phyloP scores from a whole-genome alignment of 2,113 vertebrate genomes.

The Agelaius tricolor region DNA sequence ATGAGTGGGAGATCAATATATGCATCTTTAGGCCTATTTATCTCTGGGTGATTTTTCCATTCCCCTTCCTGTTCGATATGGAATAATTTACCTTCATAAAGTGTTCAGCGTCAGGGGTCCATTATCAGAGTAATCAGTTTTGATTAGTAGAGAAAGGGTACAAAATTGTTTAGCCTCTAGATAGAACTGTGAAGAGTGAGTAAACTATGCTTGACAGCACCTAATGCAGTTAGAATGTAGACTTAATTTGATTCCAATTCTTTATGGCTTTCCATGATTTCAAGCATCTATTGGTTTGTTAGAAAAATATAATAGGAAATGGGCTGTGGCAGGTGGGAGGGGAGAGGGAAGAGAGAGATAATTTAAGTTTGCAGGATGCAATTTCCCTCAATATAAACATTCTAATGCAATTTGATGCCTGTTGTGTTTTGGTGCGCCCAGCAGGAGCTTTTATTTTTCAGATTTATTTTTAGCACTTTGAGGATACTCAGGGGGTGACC shows the following conservation, averaged over 20 bases:
- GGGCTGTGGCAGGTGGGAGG: slow-evolving; percentile 74
- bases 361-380: slow-evolving; percentile 93
- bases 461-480: slow-evolving; percentile 75
- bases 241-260: slow-evolving; percentile 89
- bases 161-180: slow-evolving; percentile 77
- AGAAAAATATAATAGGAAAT: slow-evolving; percentile 88
- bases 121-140: slow-evolving; percentile 76
- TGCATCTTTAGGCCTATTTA: slow-evolving; percentile 74
- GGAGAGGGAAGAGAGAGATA: slow-evolving; percentile 81
- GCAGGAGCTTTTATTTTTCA: slow-evolving; percentile 79
- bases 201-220: slow-evolving; percentile 77
- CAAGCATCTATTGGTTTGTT: slow-evolving; percentile 87
- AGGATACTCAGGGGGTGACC: not conserved
- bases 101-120: slow-evolving; percentile 68
- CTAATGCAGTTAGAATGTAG: slow-evolving; percentile 85
- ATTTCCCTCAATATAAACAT: slow-evolving; percentile 92
- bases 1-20: slow-evolving; percentile 56
- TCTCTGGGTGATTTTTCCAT: slow-evolving; percentile 71
- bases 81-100: slow-evolving; percentile 78
- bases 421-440: slow-evolving; percentile 77
- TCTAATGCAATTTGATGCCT: slow-evolving; percentile 91
- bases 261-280: slow-evolving; percentile 77
- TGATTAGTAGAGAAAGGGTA: slow-evolving; percentile 77
- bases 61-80: slow-evolving; percentile 73
- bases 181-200: slow-evolving; percentile 78